Base-by-base conservation (phyloP, 2,113 vertebrate genomes). In the Drymodes brunneopygia region DNA sequence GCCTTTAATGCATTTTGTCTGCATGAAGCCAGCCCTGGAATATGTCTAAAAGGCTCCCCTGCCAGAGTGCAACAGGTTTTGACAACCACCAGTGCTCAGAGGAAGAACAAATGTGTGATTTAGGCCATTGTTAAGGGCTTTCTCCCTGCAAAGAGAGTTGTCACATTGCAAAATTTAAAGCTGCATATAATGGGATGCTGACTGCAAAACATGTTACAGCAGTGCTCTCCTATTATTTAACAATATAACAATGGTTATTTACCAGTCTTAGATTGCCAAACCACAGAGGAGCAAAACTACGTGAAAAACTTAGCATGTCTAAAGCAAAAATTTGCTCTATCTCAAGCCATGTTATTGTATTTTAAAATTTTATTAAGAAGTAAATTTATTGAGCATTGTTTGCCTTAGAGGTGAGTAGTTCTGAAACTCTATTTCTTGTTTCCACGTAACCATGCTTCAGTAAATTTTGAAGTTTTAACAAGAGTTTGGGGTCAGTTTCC, bases 1-100 rank as follows among this genome's bases (percentile, higher is more conserved):
- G 92, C 60, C 40, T 93, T 64, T 95, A 96, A 94, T 96, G 94
- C 40, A 3, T 88, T 95, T 83, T 96, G 72, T 61, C 93, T 90
- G 92, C 90, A 25, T 93, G 94, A 42, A 92, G 90, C 79, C 93
- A 94, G 69, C 69, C 42, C 57, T 78, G 82, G 35, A 92, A 90
- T 50, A 42, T 6, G 65, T 29, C 94, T 95, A 79, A 95, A 95
- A 94, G 83, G 83, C 53, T 88, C 86, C 94, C 93, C 91, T 87
- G n/a, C 81, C 12, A 81, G 57, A 72, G 56, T 51, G 81, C 91
- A 95, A 87, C 89, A 95, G 86, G 94, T 89, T 91, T 92, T 92
- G 88, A 93, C 88, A 96, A 15, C 33, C 35, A 27, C 35, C 4
- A 1, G 64, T 13, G 83, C 60, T 78, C 22, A 2, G 75, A 45